Evolutionary conservation across 2,888 invertebrate species (phyloP).

Genomic region (Clistopyga incitator): DNA sequence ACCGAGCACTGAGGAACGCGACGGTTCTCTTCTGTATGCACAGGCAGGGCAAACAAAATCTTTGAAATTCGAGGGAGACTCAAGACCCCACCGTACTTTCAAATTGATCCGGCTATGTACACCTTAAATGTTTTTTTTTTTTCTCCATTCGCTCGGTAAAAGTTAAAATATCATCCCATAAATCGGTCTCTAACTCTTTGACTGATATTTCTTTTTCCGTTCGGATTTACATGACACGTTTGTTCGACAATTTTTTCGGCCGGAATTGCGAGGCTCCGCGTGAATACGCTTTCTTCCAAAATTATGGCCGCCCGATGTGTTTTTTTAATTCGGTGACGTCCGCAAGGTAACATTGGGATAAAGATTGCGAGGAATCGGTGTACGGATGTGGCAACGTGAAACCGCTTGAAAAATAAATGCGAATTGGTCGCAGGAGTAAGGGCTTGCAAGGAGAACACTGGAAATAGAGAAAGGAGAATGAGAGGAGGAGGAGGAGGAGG

Average conservation of each 20-base stretch:
- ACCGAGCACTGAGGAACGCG: constrained; percentile 32
- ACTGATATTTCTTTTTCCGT: neutral
- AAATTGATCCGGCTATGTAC: constrained; percentile 10
- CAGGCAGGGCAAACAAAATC: constrained; percentile 36
- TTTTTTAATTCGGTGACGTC: constrained; percentile 20
- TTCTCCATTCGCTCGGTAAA: constrained; percentile 17
- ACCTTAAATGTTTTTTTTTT: constrained; percentile 24
- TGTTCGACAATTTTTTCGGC: neutral
- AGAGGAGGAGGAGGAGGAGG: constrained; percentile 6
- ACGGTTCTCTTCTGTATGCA: constrained; percentile 24
- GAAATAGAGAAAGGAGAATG: neutral
- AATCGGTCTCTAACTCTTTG: constrained; percentile 1
- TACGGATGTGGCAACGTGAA: constrained; percentile 35
- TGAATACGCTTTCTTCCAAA: constrained; percentile 28
- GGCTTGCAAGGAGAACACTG: neutral
- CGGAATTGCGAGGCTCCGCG: constrained; percentile 9
- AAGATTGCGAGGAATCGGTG: constrained; percentile 33
- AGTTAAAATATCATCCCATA: constrained; percentile 19
- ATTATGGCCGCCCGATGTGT: constrained; percentile 4
- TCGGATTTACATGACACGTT: neutral
- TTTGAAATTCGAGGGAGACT: constrained; percentile 40
- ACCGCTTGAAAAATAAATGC: constrained; percentile 55
- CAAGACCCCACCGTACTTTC: neutral
- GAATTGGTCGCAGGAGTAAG: constrained; percentile 39
- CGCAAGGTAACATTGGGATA: constrained; percentile 13